Evolutionary conservation across 2,113 vertebrate genomes (phyloP).

Genomic region (Elgaria multicarinata): DNA sequence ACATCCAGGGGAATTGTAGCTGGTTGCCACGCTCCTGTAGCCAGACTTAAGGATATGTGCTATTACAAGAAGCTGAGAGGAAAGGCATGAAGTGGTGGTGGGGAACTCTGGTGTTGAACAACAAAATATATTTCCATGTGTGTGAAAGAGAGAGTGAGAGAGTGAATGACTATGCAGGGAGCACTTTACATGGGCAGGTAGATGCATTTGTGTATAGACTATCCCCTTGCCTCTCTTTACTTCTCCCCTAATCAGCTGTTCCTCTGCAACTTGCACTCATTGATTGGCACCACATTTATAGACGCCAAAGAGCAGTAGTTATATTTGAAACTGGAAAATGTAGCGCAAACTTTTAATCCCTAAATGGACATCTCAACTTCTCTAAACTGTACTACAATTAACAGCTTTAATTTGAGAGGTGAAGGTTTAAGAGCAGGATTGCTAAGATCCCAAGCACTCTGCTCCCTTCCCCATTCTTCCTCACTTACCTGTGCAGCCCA

Average conservation of each 20-base stretch:
- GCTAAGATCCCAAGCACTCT: neutral
- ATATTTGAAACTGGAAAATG: constrained; percentile 50
- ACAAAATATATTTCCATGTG: accelerated
- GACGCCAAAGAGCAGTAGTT: constrained; percentile 66
- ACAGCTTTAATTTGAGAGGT: constrained; percentile 61
- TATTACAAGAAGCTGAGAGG: neutral
- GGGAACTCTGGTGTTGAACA: constrained; percentile 3
- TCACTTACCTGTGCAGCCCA: neutral
- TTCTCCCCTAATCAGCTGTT: neutral
- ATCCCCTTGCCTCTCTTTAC: neutral
- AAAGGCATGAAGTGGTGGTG: neutral
- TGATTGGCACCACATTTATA: neutral
- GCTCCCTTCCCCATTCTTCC: neutral
- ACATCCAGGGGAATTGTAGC: neutral
- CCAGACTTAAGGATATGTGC: constrained; percentile 11
- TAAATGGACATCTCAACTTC: constrained; percentile 51
- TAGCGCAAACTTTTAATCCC: constrained; percentile 54
- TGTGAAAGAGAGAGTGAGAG: neutral
- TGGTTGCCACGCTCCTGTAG: neutral
- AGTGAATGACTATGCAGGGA: neutral
- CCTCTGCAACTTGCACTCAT: neutral
- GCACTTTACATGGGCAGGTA: neutral
- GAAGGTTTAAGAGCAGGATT: neutral
- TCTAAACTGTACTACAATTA: constrained; percentile 75
- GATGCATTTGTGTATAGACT: neutral